Conservation (phyloP, 2,797 vertebrate genomes). For the Aselliscus stoliczkanus region DNA sequence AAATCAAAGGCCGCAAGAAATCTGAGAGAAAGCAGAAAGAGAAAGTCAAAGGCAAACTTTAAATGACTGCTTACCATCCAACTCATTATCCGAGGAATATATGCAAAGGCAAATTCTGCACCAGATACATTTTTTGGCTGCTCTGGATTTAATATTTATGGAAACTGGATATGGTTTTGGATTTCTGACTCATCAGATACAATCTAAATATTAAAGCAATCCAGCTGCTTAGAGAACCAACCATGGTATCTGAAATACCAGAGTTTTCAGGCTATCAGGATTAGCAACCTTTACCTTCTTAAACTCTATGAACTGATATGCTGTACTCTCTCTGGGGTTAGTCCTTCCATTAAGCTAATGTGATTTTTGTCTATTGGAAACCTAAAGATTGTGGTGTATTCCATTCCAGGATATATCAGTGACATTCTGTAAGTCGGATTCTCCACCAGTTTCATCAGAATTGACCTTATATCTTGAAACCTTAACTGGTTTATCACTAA, state of each 20-base stretch:
- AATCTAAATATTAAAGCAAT: slow-evolving; percentile 36
- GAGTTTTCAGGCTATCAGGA: neutral
- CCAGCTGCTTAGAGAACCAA: neutral
- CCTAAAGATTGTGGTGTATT: neutral
- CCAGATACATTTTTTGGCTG: slow-evolving; percentile 14
- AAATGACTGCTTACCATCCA: slow-evolving; percentile 48
- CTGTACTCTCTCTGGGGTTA: neutral
- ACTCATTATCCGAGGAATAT: slow-evolving; percentile 20
- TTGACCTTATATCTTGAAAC: neutral
- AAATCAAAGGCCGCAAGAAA: slow-evolving; percentile 31
- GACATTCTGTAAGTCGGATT: neutral
- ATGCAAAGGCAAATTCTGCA: slow-evolving; percentile 15
- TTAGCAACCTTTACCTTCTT: slow-evolving; percentile 13
- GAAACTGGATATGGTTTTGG: slow-evolving; percentile 18
- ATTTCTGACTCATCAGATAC: slow-evolving; percentile 38
- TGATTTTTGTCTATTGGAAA: slow-evolving; percentile 36
- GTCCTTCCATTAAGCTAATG: slow-evolving; percentile 17
- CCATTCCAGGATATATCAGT: neutral
- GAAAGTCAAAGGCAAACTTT: slow-evolving; percentile 34
- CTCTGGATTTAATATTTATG: slow-evolving; percentile 28
- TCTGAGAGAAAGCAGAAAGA: neutral
- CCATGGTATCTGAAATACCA: slow-evolving; percentile 14
- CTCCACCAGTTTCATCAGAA: slow-evolving; percentile 36
- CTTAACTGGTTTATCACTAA: neutral
- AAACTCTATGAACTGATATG: neutral